Evolutionary conservation across 2,113 vertebrate species (phyloP).

Genomic region (Bufo bufo): DNA sequence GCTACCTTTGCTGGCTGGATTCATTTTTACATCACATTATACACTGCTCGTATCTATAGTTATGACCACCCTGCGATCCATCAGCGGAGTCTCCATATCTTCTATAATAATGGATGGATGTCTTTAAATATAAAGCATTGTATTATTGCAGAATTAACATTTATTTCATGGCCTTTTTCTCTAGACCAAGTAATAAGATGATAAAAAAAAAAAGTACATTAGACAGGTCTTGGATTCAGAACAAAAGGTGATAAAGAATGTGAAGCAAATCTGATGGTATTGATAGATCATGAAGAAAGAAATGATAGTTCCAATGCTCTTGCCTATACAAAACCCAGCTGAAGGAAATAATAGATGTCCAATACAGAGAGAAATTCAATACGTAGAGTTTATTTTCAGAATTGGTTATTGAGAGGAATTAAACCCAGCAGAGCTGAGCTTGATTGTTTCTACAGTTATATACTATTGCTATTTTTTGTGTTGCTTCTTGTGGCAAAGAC

Average conservation of each 20-base stretch:
- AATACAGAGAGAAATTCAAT: not conserved
- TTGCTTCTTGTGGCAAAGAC: not conserved
- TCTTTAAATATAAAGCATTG: not conserved
- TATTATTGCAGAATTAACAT: slow-evolving; percentile 5
- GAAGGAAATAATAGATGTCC: slow-evolving; percentile 33
- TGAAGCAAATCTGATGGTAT: slow-evolving; percentile 5
- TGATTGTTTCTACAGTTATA: slow-evolving; percentile 12
- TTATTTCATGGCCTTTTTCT: not conserved
- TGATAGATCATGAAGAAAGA: slow-evolving; percentile 22
- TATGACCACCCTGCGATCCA: no score
- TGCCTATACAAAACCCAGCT: slow-evolving; percentile 33
- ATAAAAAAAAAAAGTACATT: not conserved
- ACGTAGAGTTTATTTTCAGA: slow-evolving; percentile 34
- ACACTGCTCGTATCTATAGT: no score
- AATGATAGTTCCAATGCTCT: slow-evolving; percentile 10
- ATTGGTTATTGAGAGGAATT: slow-evolving; percentile 23
- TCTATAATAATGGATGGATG: not conserved
- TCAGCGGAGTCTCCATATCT: no score
- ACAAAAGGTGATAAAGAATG: slow-evolving; percentile 5
- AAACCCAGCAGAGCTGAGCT: slow-evolving; percentile 1
- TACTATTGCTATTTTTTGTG: slow-evolving; percentile 36
- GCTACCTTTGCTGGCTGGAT: no score
- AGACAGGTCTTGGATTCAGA: not conserved
- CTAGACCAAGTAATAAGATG: not conserved
- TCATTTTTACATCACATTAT: no score